Evolutionary conservation across 2,797 vertebrate genomes (phyloP).

Genomic region (Manis crassicaudata): DNA sequence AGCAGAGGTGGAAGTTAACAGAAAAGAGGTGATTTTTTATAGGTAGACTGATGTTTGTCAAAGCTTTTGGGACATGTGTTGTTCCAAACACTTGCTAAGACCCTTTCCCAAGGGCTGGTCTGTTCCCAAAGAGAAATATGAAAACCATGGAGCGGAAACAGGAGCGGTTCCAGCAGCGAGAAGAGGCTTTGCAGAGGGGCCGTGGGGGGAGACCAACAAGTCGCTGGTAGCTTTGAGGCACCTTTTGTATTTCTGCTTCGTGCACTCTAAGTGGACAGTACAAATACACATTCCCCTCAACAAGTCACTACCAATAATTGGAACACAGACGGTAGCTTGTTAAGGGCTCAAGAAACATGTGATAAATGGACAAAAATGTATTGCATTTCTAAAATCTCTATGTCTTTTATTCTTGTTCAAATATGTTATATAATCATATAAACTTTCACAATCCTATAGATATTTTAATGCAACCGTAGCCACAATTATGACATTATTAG

Average conservation of each 20-base stretch:
- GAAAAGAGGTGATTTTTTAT: too few species aligned
- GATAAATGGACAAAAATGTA: background rate
- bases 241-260: background rate
- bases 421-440: accelerated
- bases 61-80: background rate
- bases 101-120: background rate
- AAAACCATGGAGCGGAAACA: background rate
- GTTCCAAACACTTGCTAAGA: background rate
- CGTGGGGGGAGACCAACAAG: too few species aligned
- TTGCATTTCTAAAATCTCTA: background rate
- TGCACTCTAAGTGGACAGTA: accelerated
- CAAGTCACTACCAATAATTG: background rate
- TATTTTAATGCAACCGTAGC: accelerated
- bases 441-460: accelerated
- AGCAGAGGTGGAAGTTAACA: background rate
- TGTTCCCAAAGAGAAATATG: background rate
- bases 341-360: background rate
- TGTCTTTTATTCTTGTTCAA: background rate
- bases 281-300: background rate
- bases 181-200: accelerated
- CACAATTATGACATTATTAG: accelerated
- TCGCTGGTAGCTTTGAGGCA: accelerated
- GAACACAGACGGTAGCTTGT: background rate
- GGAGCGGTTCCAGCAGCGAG: background rate
- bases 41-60: background rate